Evolutionary conservation across 2,888 invertebrate genomes (phyloP), one percentile per base, ranked within the genome.

Genomic region (Mimachlamys varia): DNA sequence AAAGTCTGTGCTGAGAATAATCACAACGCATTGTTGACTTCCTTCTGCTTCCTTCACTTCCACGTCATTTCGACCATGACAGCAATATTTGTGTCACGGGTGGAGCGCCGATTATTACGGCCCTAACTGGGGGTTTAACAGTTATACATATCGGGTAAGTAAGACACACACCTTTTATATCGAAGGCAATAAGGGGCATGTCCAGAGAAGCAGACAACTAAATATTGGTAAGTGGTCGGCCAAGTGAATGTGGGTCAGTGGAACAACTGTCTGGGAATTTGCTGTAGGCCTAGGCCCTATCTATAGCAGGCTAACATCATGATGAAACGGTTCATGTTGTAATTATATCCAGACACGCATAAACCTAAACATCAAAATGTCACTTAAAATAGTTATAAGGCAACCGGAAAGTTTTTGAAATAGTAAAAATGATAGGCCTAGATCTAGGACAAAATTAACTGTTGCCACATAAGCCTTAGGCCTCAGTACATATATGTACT

Each of bases 1-100:
- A 44, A 76, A 27, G 5, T 76, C 76, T 15, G 76, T 76, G 76
- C 76, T 76, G 76, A 76, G 76, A 76, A 76, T 76, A 76, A 76
- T 76, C 76, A 76, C 76, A 76, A 76, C 27, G 1, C 76, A 76
- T 0, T 76, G 76, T 76, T 76, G 76, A 76, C 76, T 76, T 76
- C 76, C 76, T 76, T 76, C 76, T 27, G 33, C 76, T 76, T 76
- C 76, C 76, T 76, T 76, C 76, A 33, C 76, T 76, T 76, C 76
- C 76, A 76, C 76, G 76, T 76, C 76, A 76, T 76, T 76, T 76
- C 76, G 76, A 76, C 76, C 76, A 76, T 76, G 76, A 76, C 76
- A 27, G 76, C 76, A 76, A 22, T 0, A 76, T 33, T 76, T 76
- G 33, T 76, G 76, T 76, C 76, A 76, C 76, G 76, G 76, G 76